Percentiles rank a stretch among this genome's conserved stretches.
Conservation (phyloP, 2,797 vertebrate genomes). For the Diceros bicornis region DNA sequence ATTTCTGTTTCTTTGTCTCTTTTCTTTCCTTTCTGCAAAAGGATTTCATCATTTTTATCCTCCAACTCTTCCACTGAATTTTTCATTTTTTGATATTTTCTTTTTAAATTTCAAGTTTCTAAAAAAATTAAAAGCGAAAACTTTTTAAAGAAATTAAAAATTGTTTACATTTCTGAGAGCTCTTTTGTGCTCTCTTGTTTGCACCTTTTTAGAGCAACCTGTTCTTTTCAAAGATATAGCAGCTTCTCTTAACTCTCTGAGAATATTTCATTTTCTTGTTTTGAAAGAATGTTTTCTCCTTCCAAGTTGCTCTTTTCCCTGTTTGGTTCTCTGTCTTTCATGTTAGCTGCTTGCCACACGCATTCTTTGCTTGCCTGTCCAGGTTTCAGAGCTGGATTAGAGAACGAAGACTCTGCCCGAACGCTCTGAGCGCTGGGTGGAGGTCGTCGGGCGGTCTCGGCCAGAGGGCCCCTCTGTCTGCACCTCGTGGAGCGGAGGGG, state of each 20-base stretch:
- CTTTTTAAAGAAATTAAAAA: neutral
- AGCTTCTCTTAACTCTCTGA: neutral
- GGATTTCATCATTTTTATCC: neutral
- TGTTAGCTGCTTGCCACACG: neutral
- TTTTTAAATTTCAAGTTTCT: neutral
- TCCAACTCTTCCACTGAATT: neutral
- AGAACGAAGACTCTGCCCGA: neutral
- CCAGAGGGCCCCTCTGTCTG: neutral
- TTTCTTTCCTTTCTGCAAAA: neutral
- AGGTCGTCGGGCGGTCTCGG: too few species aligned
- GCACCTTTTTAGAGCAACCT: neutral
- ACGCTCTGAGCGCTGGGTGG: neutral
- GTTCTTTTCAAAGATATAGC: neutral
- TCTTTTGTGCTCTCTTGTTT: neutral
- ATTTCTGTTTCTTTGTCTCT: constrained; percentile 27
- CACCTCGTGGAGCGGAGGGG: neutral
- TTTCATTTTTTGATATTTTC: neutral
- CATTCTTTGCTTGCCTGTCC: neutral
- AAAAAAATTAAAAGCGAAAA: neutral
- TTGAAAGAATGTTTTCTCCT: neutral
- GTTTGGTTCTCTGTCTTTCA: neutral
- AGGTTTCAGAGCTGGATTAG: neutral
- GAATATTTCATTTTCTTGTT: neutral
- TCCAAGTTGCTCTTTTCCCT: too few species aligned
- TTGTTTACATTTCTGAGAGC: neutral